A percentile compares a stretch with the other conserved stretches of the same genome.
Evolutionary conservation across 2,113 vertebrate species (phyloP).

Genomic region (Grantiella picta): DNA sequence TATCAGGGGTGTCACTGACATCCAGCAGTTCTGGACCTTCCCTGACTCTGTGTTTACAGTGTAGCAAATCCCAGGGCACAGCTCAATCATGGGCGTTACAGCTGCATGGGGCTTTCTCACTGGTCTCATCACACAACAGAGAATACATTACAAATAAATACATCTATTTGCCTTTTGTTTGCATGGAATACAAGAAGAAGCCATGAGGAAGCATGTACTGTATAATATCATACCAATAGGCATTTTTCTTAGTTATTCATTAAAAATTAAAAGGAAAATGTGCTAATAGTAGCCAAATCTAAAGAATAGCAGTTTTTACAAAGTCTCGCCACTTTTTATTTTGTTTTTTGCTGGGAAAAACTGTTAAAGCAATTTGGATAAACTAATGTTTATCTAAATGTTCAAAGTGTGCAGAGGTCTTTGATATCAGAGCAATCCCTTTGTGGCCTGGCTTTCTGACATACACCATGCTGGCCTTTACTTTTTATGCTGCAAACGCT

Average conservation of each 20-base stretch:
- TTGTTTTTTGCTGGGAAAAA: background rate
- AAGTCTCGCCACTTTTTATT: background rate
- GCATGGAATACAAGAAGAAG: background rate
- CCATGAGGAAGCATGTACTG: background rate
- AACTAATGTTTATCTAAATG: constrained; percentile 7
- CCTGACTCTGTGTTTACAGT: background rate
- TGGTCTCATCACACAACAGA: background rate
- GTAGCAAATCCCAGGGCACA: background rate
- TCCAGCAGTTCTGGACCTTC: constrained; percentile 24
- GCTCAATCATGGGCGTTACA: background rate
- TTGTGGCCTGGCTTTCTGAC: background rate
- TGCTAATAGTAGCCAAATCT: background rate
- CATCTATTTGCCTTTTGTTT: background rate
- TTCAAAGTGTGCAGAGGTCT: constrained; percentile 32
- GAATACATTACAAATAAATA: background rate
- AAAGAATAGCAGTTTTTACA: background rate
- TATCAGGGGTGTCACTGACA: constrained; percentile 27
- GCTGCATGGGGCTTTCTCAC: background rate
- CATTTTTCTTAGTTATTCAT: background rate
- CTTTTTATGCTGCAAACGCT: background rate
- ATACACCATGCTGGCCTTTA: background rate
- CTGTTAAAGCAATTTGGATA: background rate
- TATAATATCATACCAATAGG: background rate
- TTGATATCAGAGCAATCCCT: background rate
- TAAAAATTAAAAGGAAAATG: background rate